Evolutionary conservation across 1,140 invertebrate species (phyloP), one percentile per base, ranked within the genome.

Genomic region (Nasonia vitripennis): DNA sequence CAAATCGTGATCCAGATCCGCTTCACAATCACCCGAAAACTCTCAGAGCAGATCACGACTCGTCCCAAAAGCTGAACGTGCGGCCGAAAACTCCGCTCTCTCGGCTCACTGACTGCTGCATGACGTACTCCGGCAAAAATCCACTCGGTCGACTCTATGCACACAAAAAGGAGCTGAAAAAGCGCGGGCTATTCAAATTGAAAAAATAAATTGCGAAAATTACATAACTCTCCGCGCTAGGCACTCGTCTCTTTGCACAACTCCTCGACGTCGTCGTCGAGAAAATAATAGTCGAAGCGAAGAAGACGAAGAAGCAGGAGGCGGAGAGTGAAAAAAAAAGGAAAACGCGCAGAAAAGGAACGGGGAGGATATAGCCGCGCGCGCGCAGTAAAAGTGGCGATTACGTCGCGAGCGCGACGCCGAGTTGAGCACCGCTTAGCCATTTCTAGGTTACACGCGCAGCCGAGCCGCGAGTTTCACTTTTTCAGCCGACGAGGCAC

Each of bases 371-470:
- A 55, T 62, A 51, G n/a, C 11, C 27, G 27, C 23, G 81, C 17
- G 70, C 81, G 87, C 84, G 86, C 71, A 70, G 89, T 87, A 87
- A 89, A 87, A 89, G 88, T 88, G 86, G 86, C 88, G 87, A 88
- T 87, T 88, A 84, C 83, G 86, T 77, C 55, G 68, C 37, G 17
- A 9, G 48, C n/a, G 41, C 74, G 87, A 81, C 74, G 41, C 1
- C 73, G 86, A 88, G 91, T 93, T 93, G 92, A 93, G 92, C 90
- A 92, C 92, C 92, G 85, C 92, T 92, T 92, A 86, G 81, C 87
- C 91, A 92, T 93, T 93, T 93, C 92, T 93, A 93, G 93, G 93
- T 93, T 93, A 93, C 93, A 93, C 93, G 92, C 92, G 91, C 91
- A 92, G 90, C 90, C 92, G 91, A 92, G 91, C 89, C 89, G 91